Conservation (phyloP, 2,888 invertebrate genomes). For the Drosophila putrida region DNA sequence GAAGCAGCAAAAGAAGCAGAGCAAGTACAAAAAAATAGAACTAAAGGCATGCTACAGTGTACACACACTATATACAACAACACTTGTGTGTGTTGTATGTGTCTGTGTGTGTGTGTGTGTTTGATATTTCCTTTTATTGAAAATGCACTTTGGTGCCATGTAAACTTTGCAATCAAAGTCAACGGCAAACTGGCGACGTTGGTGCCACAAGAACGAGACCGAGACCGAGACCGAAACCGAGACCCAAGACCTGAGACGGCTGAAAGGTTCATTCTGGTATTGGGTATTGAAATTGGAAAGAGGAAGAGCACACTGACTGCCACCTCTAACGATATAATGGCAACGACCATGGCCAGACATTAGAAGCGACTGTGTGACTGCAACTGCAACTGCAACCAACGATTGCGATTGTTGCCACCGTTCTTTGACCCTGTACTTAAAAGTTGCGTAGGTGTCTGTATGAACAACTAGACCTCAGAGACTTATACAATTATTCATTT, state of each 20-base stretch:
- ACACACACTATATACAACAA: slow-evolving; percentile 36
- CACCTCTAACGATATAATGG: slow-evolving; percentile 79
- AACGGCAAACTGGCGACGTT: slow-evolving; percentile 59
- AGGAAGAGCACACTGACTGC: slow-evolving; percentile 17
- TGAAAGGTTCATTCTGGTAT: slow-evolving; percentile 41
- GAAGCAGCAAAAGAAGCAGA: slow-evolving; percentile 45
- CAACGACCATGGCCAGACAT: slow-evolving; percentile 77
- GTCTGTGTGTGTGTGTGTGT: slow-evolving; percentile 27
- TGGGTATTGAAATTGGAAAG: slow-evolving; percentile 15
- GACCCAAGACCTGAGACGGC: slow-evolving; percentile 10
- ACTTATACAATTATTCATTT: too few species aligned
- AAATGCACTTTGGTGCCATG: slow-evolving; percentile 83
- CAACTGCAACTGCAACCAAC: slow-evolving; percentile 44
- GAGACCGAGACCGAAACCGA: slow-evolving; percentile 17
- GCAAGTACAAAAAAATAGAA: slow-evolving; percentile 65
- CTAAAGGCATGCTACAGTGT: slow-evolving; percentile 67
- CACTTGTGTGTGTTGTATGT: slow-evolving; percentile 22
- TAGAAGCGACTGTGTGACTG: slow-evolving; percentile 62
- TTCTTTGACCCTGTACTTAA: too few species aligned
- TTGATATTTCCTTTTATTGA: slow-evolving; percentile 82
- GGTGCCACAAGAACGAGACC: slow-evolving; percentile 51
- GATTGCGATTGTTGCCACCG: slow-evolving; percentile 11
- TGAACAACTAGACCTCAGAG: too few species aligned
- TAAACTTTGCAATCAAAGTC: slow-evolving; percentile 83
- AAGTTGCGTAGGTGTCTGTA: too few species aligned